phyloP scores from a whole-genome alignment of 1,140 invertebrate species.

The Asobara japonica region DNA sequence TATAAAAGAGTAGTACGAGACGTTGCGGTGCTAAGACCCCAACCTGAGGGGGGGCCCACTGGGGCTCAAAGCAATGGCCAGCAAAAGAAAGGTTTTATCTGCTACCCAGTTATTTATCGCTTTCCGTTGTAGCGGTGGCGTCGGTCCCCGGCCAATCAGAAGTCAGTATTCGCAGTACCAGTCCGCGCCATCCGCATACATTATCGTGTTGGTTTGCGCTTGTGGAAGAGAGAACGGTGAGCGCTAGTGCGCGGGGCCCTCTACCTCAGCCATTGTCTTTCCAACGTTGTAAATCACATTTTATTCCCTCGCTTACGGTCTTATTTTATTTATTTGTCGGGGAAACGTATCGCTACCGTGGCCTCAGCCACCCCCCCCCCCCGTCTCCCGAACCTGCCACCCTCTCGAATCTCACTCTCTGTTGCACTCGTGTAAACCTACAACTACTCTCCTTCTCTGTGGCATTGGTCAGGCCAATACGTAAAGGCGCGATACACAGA shows the following conservation, averaged over 20 bases:
- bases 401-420: slow-evolving; percentile 13
- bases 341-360: slow-evolving; percentile 66
- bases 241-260: slow-evolving; percentile 21
- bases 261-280: slow-evolving; percentile 65
- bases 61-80: slow-evolving; percentile 51
- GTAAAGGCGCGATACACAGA: slow-evolving; percentile 34
- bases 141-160: slow-evolving; percentile 64
- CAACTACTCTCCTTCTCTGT: neutral
- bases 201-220: slow-evolving; percentile 58
- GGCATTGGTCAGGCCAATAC: slow-evolving; percentile 39
- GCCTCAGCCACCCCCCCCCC: slow-evolving; percentile 36
- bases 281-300: slow-evolving; percentile 67
- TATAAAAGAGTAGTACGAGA: slow-evolving; percentile 11
- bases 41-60: slow-evolving; percentile 24
- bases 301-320: slow-evolving; percentile 66
- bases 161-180: slow-evolving; percentile 65
- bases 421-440: no score
- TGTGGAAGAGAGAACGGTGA: slow-evolving; percentile 2
- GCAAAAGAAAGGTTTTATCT: slow-evolving; percentile 66
- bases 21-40: slow-evolving; percentile 25
- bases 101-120: slow-evolving; percentile 66
- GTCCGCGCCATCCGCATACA: slow-evolving; percentile 67
- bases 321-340: slow-evolving; percentile 64
- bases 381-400: neutral
- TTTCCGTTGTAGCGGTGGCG: slow-evolving; percentile 66